A percentile compares a stretch with the other conserved stretches of the same genome.
Conservation (phyloP, 2,797 vertebrate genomes). For the Malurus splendens region DNA sequence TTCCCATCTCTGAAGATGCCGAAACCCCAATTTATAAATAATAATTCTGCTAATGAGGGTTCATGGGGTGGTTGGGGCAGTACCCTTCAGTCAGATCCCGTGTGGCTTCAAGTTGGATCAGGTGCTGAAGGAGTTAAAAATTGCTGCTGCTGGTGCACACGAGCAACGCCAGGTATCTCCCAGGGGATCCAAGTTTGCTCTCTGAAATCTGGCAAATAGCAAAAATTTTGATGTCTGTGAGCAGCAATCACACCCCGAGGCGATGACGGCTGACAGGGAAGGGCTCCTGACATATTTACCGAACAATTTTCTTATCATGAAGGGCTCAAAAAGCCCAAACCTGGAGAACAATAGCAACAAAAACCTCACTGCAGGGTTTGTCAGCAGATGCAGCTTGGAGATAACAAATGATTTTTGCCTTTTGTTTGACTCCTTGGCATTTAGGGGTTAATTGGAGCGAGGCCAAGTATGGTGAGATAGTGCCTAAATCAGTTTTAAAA, state of each 20-base stretch:
- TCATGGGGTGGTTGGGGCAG: rapidly evolving
- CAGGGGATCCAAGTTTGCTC: neutral
- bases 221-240: neutral
- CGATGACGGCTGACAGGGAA: neutral
- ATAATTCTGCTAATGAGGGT: rapidly evolving
- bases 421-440: neutral
- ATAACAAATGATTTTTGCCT: neutral
- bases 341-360: constrained; percentile 16
- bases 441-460: neutral
- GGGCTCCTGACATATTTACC: constrained; percentile 27
- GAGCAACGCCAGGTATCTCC: constrained; percentile 6
- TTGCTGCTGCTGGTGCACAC: neutral
- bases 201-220: constrained; percentile 36
- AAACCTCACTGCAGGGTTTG: neutral
- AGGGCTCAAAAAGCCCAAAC: neutral
- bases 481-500: neutral
- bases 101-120: neutral
- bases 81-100: rapidly evolving
- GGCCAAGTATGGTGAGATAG: neutral
- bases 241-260: neutral
- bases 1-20: neutral
- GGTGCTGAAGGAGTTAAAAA: constrained; percentile 19
- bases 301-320: neutral
- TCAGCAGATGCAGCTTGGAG: constrained; percentile 14
- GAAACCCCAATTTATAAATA: neutral